Percentiles rank a stretch among this genome's conserved stretches.
phyloP scores from a whole-genome alignment of 1,140 invertebrate species.

The Calliphora vicina region DNA sequence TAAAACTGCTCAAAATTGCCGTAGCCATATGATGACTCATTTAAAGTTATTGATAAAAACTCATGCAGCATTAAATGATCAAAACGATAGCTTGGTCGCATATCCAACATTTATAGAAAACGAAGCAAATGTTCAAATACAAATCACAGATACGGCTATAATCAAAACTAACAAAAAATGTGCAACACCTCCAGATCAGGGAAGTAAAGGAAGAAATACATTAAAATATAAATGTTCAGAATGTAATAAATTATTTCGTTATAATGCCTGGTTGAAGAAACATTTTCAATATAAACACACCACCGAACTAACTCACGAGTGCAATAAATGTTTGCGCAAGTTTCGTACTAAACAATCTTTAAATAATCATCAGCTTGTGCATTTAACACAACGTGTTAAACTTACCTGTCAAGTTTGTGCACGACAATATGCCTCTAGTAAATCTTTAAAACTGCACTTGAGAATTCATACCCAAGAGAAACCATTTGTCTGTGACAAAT shows the following conservation, averaged over 20 bases:
- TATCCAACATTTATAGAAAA: background rate
- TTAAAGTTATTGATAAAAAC: conserved; percentile 32
- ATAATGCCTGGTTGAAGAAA: background rate
- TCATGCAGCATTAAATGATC: background rate
- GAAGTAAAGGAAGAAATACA: background rate
- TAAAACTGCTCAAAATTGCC: conserved; percentile 34
- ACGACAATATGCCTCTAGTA: conserved; percentile 39
- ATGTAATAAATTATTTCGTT: background rate
- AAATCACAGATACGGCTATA: too few relatives aligned
- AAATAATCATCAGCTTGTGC: conserved; percentile 19
- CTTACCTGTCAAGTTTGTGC: conserved; percentile 44
- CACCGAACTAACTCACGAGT: conserved; percentile 1
- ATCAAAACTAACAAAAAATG: background rate
- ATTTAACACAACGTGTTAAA: conserved; percentile 19
- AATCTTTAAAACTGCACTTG: conserved; percentile 50
- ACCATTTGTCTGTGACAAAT: conserved; percentile 61
- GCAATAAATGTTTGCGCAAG: conserved; percentile 24
- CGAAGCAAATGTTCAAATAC: background rate
- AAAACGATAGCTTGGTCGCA: background rate
- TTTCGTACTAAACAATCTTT: conserved; percentile 34
- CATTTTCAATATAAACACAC: conserved; percentile 2
- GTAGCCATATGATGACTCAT: conserved; percentile 38
- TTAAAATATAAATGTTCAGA: background rate
- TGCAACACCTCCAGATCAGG: background rate
- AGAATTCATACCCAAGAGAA: conserved; percentile 56